phyloP scores from a whole-genome alignment of 2,113 vertebrate genomes.

The Oryzias curvinotus region DNA sequence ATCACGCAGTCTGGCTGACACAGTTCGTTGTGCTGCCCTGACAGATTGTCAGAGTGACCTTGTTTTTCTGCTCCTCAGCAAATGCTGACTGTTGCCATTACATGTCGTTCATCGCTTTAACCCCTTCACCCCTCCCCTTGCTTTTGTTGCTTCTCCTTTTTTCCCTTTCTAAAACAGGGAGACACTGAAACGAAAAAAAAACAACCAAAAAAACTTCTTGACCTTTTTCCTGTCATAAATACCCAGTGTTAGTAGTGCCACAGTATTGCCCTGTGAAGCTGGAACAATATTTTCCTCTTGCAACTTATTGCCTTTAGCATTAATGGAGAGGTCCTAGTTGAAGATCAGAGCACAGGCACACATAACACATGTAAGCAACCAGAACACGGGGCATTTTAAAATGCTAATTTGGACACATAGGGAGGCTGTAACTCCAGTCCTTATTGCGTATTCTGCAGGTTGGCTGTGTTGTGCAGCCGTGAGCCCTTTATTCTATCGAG shows the following conservation, averaged over 20 bases:
- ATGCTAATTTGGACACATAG: slow-evolving; percentile 66
- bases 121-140: slow-evolving; percentile 4
- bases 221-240: slow-evolving; percentile 26
- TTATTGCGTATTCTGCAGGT: slow-evolving; percentile 70
- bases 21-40: slow-evolving; percentile 19
- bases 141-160: neutral
- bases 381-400: slow-evolving; percentile 43
- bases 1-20: slow-evolving; percentile 29
- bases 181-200: slow-evolving; percentile 5
- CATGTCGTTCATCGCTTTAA: slow-evolving; percentile 27
- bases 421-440: slow-evolving; percentile 61
- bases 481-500: slow-evolving; percentile 71
- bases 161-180: slow-evolving; percentile 17
- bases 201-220: neutral
- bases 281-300: slow-evolving; percentile 47
- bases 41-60: slow-evolving; percentile 48
- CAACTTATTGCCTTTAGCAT: slow-evolving; percentile 64
- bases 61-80: slow-evolving; percentile 31
- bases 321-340: slow-evolving; percentile 61
- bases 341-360: slow-evolving; percentile 42
- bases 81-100: slow-evolving; percentile 36
- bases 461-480: slow-evolving; percentile 64
- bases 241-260: slow-evolving; percentile 36
- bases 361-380: slow-evolving; percentile 38
- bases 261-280: slow-evolving; percentile 47